Evolutionary conservation across 2,797 vertebrate genomes (phyloP).

Genomic region (Acipenser oxyrinchus): DNA sequence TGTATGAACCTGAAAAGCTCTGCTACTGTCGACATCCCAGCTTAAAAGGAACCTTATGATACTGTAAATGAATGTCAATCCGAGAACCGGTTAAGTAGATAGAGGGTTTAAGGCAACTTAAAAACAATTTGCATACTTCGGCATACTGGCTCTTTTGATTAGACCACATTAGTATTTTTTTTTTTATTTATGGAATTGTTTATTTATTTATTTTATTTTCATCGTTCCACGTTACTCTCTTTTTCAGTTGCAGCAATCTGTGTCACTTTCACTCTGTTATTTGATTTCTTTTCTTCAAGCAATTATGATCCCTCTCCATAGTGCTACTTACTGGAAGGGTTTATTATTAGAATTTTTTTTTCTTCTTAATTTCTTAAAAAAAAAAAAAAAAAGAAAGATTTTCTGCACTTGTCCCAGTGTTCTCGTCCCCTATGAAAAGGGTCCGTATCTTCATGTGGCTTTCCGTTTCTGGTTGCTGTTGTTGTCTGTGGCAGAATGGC

Average conservation of each 20-base stretch:
- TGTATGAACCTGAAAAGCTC: conserved; percentile 7
- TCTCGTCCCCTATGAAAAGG: conserved; percentile 20
- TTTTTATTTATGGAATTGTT: not conserved
- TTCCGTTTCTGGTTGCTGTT: conserved; percentile 80
- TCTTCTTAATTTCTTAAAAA: conserved; percentile 36
- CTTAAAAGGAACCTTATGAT: conserved; percentile 1
- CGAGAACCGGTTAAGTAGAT: conserved; percentile 49
- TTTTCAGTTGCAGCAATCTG: conserved; percentile 23
- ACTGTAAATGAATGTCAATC: not conserved
- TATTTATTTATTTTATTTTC: not conserved
- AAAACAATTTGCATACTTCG: conserved; percentile 41
- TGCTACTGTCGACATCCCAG: conserved; percentile 15
- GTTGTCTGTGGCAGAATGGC: conserved; percentile 66
- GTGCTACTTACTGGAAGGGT: conserved; percentile 48
- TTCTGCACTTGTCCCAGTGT: conserved; percentile 37
- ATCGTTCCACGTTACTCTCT: conserved; percentile 17
- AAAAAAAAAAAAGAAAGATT: conserved; percentile 29
- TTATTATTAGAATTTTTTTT: conserved; percentile 17
- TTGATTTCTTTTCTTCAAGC: conserved; percentile 20
- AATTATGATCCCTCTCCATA: conserved; percentile 36
- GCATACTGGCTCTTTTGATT: conserved; percentile 29
- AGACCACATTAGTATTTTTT: not conserved
- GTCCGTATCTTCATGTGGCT: conserved; percentile 59
- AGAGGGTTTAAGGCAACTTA: conserved; percentile 95
- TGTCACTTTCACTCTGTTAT: conserved; percentile 5